These are phyloP conservation scores for Azemiops feae DNA, from an alignment of 2,113 vertebrate genomes.

Conservation along the genomic window DNA sequence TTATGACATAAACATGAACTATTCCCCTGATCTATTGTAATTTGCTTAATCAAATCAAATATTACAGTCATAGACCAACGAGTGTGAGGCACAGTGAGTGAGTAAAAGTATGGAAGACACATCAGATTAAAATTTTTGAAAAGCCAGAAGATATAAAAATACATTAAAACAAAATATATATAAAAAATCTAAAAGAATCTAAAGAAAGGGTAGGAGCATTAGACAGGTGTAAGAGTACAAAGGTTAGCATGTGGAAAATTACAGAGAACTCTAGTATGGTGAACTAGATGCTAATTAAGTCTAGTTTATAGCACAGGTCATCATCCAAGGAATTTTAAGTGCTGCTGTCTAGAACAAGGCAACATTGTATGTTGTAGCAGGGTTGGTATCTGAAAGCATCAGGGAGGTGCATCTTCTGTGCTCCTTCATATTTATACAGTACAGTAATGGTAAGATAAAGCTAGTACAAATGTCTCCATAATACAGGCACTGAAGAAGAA, in stretches of 20 bases:
- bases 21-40: neutral
- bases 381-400: neutral
- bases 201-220: neutral
- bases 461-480: neutral
- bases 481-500: neutral
- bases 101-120: neutral
- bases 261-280: neutral
- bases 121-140: neutral
- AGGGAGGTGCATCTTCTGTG: neutral
- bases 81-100: neutral
- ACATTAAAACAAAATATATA: neutral
- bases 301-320: neutral
- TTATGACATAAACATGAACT: neutral
- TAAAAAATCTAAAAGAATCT: neutral
- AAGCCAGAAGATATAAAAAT: neutral
- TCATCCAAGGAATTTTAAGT: neutral
- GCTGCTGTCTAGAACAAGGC: neutral
- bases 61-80: neutral
- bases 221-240: neutral
- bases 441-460: neutral
- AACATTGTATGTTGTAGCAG: neutral
- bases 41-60: neutral
- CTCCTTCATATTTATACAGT: neutral
- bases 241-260: neutral
- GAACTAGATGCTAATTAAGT: neutral